Conservation (phyloP, 1,140 invertebrate species). For the Zaprionus taronus region DNA sequence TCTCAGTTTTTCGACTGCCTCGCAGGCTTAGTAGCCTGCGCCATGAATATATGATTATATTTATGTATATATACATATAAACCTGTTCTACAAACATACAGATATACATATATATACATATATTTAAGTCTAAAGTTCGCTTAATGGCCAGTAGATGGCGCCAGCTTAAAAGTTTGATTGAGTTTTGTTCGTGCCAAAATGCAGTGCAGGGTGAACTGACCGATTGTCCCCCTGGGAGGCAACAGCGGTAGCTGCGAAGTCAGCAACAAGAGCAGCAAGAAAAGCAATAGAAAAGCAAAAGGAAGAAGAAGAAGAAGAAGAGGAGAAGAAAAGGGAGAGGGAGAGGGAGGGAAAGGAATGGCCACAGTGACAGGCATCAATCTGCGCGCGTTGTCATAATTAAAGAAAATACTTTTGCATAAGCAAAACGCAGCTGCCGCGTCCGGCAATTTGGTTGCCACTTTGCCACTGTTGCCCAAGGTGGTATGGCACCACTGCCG, state of each 20-base stretch:
- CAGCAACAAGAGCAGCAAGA: not conserved
- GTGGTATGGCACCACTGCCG: not conserved
- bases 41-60: not conserved
- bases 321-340: not conserved
- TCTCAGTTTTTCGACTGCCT: too few relatives aligned
- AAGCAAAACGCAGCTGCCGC: constrained; percentile 40
- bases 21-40: too few relatives aligned
- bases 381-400: constrained; percentile 48
- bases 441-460: constrained; percentile 23
- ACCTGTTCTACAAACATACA: not conserved
- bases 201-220: constrained; percentile 8
- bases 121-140: not conserved
- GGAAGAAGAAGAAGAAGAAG: not conserved
- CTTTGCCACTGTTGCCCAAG: constrained; percentile 10
- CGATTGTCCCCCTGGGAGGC: not conserved
- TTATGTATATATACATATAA: not conserved
- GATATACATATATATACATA: not conserved
- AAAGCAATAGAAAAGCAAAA: not conserved
- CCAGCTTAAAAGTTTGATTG: constrained; percentile 30
- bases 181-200: constrained; percentile 33
- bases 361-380: constrained; percentile 37
- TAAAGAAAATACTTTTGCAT: constrained; percentile 50
- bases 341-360: not conserved
- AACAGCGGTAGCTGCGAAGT: constrained; percentile 6
- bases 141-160: constrained; percentile 3